These are phyloP conservation scores for Pseudopodoces humilis DNA, from an alignment of 2,113 vertebrate genomes.

Conservation along the genomic window DNA sequence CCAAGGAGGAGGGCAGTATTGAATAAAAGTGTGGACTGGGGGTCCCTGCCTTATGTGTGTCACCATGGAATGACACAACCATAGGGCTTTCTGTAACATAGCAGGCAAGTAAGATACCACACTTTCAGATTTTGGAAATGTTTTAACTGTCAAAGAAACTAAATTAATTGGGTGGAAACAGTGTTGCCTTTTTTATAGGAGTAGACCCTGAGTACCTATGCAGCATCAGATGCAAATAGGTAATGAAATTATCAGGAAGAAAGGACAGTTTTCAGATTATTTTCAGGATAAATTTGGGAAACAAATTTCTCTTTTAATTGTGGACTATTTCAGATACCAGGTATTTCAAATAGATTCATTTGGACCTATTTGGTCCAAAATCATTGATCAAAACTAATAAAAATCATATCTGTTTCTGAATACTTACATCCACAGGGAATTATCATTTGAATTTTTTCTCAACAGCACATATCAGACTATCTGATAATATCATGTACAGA, in stretches of 20 bases:
- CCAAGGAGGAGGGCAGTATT: background rate
- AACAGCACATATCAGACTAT: background rate
- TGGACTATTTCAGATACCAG: background rate
- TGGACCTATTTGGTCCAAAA: background rate
- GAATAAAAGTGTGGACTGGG: background rate
- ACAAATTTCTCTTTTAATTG: background rate
- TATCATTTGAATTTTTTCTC: background rate
- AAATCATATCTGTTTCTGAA: background rate
- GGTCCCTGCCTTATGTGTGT: background rate
- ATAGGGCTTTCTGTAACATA: background rate
- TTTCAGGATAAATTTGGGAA: background rate
- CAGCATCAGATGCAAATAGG: background rate
- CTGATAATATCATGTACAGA: background rate
- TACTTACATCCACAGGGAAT: background rate
- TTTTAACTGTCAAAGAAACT: background rate
- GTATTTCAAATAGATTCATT: background rate
- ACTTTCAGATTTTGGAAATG: background rate
- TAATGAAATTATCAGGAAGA: background rate
- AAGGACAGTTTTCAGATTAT: background rate
- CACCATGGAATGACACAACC: accelerated
- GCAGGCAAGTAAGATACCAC: background rate
- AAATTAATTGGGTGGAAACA: background rate
- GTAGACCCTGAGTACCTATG: background rate
- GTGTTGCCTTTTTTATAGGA: background rate
- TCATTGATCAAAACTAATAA: background rate